These are phyloP conservation scores for Propsilocerus akamusi DNA, from an alignment of 1,140 invertebrate genomes.

Conservation along the genomic window DNA sequence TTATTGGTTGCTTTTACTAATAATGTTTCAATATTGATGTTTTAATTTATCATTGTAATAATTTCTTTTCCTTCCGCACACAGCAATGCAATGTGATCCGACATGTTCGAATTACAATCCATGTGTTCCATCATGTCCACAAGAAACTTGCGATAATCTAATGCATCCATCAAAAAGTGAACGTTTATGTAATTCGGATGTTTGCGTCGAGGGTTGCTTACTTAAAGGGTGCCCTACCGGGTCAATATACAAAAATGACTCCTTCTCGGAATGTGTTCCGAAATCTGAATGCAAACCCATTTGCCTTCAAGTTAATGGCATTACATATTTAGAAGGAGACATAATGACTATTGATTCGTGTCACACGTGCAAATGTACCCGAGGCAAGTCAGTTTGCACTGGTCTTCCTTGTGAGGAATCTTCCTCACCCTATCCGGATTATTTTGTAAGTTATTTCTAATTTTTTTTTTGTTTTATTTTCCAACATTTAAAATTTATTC, in stretches of 20 bases:
- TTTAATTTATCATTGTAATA: neutral
- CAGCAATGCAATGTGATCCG: conserved; percentile 75
- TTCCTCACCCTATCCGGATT: neutral
- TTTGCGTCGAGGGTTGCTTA: conserved; percentile 50
- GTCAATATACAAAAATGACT: conserved; percentile 47
- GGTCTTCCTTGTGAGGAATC: conserved; percentile 39
- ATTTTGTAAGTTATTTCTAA: too few species aligned
- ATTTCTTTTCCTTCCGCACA: neutral
- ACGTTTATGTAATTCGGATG: conserved; percentile 45
- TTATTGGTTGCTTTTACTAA: conserved; percentile 10
- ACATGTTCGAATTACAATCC: conserved; percentile 57
- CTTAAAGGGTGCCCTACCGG: conserved; percentile 48
- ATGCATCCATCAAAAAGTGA: conserved; percentile 34
- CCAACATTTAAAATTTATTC: too few species aligned
- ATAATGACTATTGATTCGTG: conserved; percentile 51
- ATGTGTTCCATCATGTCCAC: conserved; percentile 62
- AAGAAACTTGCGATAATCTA: conserved; percentile 68
- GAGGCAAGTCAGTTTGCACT: conserved; percentile 43
- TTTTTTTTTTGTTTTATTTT: too few species aligned
- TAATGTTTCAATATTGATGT: conserved; percentile 8
- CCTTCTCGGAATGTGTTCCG: conserved; percentile 50
- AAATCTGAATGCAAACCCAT: conserved; percentile 43
- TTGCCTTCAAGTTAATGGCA: conserved; percentile 44
- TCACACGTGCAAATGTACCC: conserved; percentile 50
- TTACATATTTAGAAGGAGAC: conserved; percentile 56